phyloP scores from a whole-genome alignment of 2,797 vertebrate genomes.

The Lithobates sylvaticus region DNA sequence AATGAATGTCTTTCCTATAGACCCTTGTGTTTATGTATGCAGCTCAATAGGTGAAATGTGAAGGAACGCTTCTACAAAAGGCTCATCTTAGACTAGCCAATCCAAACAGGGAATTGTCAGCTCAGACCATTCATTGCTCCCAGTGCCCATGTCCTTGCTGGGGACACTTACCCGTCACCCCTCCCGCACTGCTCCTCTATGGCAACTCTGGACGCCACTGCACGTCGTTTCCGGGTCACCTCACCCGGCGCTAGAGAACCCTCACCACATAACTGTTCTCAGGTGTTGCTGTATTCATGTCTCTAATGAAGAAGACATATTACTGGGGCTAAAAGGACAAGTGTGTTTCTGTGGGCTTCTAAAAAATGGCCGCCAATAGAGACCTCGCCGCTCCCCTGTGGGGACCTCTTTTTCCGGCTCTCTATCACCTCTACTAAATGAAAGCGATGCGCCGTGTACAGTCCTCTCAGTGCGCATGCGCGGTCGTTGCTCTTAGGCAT shows the following conservation, averaged over 20 bases:
- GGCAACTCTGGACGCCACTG: slow-evolving; percentile 1
- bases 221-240: not conserved
- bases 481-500: not conserved
- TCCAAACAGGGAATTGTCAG: too few relatives aligned
- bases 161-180: not conserved
- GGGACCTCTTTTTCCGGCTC: not conserved
- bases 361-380: not conserved
- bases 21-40: too few relatives aligned
- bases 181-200: slow-evolving; percentile 22
- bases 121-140: too few relatives aligned
- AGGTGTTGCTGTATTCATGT: not conserved
- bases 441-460: not conserved
- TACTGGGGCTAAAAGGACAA: not conserved
- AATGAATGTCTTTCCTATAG: too few relatives aligned
- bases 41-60: too few relatives aligned
- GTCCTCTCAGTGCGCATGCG: not conserved
- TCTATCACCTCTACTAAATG: not conserved
- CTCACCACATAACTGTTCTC: not conserved
- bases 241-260: not conserved
- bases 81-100: too few relatives aligned
- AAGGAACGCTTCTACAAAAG: too few relatives aligned
- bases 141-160: not conserved
- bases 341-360: too few relatives aligned
- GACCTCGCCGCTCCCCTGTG: not conserved
- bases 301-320: not conserved